Percentiles rank a stretch among this genome's conserved stretches.
phyloP scores from a whole-genome alignment of 2,888 invertebrate genomes.

The Balanococcus diminutus region DNA sequence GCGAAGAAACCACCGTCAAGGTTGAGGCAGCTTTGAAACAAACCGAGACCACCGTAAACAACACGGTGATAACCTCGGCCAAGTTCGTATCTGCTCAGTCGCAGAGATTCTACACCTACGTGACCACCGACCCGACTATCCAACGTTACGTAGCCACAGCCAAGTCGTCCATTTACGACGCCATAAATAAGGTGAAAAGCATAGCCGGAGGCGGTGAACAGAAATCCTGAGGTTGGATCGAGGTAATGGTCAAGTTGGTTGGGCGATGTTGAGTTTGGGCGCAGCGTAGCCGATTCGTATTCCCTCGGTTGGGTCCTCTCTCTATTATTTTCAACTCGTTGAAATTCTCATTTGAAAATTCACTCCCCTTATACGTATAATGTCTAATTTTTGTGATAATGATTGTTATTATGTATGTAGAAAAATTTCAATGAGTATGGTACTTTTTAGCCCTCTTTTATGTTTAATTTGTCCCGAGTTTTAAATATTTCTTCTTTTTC shows the following conservation, averaged over 20 bases:
- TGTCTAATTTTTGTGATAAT: constrained; percentile 36
- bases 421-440: not conserved
- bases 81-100: not conserved
- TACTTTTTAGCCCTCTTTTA: not conserved
- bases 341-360: constrained; percentile 16
- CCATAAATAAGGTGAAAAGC: not conserved
- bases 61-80: not conserved
- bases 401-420: constrained; percentile 41
- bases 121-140: constrained; percentile 48
- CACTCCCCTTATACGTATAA: constrained; percentile 15
- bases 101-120: constrained; percentile 36
- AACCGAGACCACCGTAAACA: not conserved
- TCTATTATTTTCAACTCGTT: not conserved
- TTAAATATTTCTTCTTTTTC: constrained; percentile 4
- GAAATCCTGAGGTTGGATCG: constrained; percentile 46
- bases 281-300: not conserved
- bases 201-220: constrained; percentile 43
- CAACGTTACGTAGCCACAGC: constrained; percentile 15
- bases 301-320: not conserved
- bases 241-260: not conserved
- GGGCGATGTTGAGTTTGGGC: not conserved
- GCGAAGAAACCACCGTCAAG: constrained; percentile 27
- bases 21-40: constrained; percentile 9
- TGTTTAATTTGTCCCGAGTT: constrained; percentile 9
- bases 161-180: not conserved